Conservation (phyloP, 1,140 invertebrate genomes). For the Drosophila albomicans region DNA sequence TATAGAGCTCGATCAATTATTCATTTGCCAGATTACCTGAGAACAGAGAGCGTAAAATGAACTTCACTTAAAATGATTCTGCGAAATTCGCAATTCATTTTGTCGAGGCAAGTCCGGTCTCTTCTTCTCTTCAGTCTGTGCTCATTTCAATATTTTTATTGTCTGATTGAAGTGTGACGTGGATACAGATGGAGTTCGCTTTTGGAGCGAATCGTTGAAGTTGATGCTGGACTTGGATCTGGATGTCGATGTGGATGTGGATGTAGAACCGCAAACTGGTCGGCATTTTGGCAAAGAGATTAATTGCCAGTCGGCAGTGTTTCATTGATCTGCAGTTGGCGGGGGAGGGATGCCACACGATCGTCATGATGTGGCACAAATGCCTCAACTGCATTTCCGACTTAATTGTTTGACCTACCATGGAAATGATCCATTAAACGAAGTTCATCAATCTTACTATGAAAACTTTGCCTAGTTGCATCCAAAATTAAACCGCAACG, state of each 20-base stretch:
- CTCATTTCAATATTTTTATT: constrained; percentile 82
- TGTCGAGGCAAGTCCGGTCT: constrained; percentile 28
- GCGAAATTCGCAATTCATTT: constrained; percentile 77
- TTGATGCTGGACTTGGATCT: constrained; percentile 34
- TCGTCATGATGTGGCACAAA: constrained; percentile 44
- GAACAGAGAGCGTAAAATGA: constrained; percentile 56
- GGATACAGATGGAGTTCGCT: constrained; percentile 31
- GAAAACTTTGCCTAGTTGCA: constrained; percentile 27
- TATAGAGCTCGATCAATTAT: constrained; percentile 79
- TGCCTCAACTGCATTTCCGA: constrained; percentile 56
- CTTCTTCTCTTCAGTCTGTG: not conserved
- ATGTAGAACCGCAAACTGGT: constrained; percentile 22
- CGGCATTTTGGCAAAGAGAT: constrained; percentile 75
- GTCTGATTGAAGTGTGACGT: constrained; percentile 81
- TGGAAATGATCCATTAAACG: constrained; percentile 43
- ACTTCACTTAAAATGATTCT: constrained; percentile 81
- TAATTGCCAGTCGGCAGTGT: constrained; percentile 64
- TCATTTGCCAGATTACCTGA: constrained; percentile 79
- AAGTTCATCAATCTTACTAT: constrained; percentile 43
- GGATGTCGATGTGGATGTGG: constrained; percentile 12
- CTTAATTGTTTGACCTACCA: constrained; percentile 68
- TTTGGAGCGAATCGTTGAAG: constrained; percentile 8
- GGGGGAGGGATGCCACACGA: constrained; percentile 27
- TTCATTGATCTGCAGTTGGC: constrained; percentile 27
- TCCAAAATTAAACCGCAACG: constrained; percentile 13